Evolutionary conservation across 2,888 invertebrate species (phyloP), one percentile per base, ranked within the genome.

Genomic region (Tethea ocularis): DNA sequence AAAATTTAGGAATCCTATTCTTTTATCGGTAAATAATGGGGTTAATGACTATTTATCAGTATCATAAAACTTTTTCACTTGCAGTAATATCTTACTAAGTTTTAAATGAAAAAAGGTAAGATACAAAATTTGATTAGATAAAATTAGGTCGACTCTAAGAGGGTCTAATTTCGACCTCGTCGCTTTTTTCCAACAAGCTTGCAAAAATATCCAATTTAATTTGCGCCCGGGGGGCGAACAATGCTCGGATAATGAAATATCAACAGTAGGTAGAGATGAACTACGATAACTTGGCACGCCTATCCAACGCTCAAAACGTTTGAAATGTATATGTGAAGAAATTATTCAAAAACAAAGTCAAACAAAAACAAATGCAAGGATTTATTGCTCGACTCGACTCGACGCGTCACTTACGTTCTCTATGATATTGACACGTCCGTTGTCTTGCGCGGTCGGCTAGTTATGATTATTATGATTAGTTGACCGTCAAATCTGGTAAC

Each of bases 161-260:
- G 80, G 76, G 75, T 81, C 78, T 84, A 83, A 84, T 86, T 84
- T 80, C 77, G 71, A 71, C 76, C 79, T 81, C 81, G 77, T 79
- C 79, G 73, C 77, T 80, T 84, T 54, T 83, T 86, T 83, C 81
- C 74, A 79, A 77, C 77, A 73, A 74, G 72, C 73, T 79, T 78
- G 74, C 74, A 80, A 84, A 85, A 84, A 83, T 83, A 82, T 78
- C 72, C 77, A 67, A 78, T 78, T 80, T 84, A 83, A 85, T 84
- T 84, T 72, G 67, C 71, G 68, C 73, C 77, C 71, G 68, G 59
- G 71, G 73, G 78, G 72, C 69, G 66, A 80, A 82, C 78, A 84
- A 83, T 82, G 78, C 74, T 66, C 67, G 67, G 72, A 69, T 87
- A 87, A 86, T 87, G 83, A 88, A 88, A 86, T 81, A 86, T 82